Conservation (phyloP, 2,888 invertebrate genomes). For the Athalia circularis region DNA sequence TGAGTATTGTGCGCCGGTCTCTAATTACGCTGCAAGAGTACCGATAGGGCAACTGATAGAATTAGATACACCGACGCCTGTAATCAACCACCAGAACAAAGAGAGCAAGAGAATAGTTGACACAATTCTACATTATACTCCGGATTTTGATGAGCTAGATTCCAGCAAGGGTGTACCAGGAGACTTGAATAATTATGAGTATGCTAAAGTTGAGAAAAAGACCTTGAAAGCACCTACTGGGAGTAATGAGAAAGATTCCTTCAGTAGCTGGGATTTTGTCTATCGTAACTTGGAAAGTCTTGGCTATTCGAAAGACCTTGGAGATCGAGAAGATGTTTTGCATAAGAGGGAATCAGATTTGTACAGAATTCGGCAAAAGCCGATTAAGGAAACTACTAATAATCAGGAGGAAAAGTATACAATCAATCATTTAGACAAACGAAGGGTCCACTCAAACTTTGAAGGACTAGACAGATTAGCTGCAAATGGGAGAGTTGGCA, state of each 20-base stretch:
- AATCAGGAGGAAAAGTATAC: constrained; percentile 27
- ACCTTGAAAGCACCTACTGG: constrained; percentile 47
- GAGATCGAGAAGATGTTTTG: constrained; percentile 81
- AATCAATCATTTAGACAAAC: constrained; percentile 36
- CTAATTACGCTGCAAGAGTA: constrained; percentile 69
- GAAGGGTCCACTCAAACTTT: constrained; percentile 45
- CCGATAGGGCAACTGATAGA: constrained; percentile 84
- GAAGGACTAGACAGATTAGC: constrained; percentile 47
- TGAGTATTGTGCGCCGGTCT: constrained; percentile 72
- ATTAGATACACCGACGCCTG: constrained; percentile 75
- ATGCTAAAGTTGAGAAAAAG: constrained; percentile 61
- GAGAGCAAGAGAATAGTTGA: constrained; percentile 49
- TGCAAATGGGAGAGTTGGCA: constrained; percentile 55
- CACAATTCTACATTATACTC: constrained; percentile 57
- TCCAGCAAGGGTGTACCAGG: constrained; percentile 52
- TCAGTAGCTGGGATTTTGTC: constrained; percentile 88
- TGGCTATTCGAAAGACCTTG: constrained; percentile 81
- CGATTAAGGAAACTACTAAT: constrained; percentile 28
- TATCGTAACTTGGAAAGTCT: constrained; percentile 85
- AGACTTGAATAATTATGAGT: constrained; percentile 51
- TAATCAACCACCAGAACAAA: constrained; percentile 60
- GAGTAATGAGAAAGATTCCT: constrained; percentile 65
- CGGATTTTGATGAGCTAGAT: constrained; percentile 63
- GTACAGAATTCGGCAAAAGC: constrained; percentile 36
- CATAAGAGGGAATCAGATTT: constrained; percentile 66